Percentiles rank a stretch among this genome's conserved stretches.
Conservation (phyloP, 1,140 invertebrate species). For the Microvelia longipes region DNA sequence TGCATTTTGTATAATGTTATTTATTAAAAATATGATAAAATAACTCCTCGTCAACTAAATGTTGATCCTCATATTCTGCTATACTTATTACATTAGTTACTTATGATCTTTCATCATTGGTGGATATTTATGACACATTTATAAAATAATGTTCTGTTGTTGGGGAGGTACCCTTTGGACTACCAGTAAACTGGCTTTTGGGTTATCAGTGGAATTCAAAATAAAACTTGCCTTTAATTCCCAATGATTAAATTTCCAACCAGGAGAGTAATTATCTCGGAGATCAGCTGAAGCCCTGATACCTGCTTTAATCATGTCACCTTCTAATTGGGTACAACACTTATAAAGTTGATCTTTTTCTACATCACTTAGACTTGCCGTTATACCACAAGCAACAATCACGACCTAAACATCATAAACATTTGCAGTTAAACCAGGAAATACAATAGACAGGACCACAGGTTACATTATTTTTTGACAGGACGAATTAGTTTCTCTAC, state of each 20-base stretch:
- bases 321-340: conserved; percentile 56
- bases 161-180: too few species aligned
- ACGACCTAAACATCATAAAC: conserved; percentile 50
- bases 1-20: too few species aligned
- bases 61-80: too few species aligned
- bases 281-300: conserved; percentile 70
- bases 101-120: too few species aligned
- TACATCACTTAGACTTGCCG: conserved; percentile 53
- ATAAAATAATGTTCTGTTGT: too few species aligned
- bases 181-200: too few species aligned
- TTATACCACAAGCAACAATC: conserved; percentile 93
- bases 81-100: too few species aligned
- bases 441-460: neutral
- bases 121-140: too few species aligned
- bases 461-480: neutral
- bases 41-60: too few species aligned
- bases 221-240: conserved; percentile 88
- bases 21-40: too few species aligned
- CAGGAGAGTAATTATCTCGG: conserved; percentile 91
- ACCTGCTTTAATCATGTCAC: conserved; percentile 36
- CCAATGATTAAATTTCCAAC: conserved; percentile 99
- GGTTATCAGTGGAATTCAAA: too few species aligned
- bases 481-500: neutral
- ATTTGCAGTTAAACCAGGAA: neutral
- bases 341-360: conserved; percentile 51